phyloP scores from a whole-genome alignment of 2,888 invertebrate genomes.

The Stratiomys singularior region DNA sequence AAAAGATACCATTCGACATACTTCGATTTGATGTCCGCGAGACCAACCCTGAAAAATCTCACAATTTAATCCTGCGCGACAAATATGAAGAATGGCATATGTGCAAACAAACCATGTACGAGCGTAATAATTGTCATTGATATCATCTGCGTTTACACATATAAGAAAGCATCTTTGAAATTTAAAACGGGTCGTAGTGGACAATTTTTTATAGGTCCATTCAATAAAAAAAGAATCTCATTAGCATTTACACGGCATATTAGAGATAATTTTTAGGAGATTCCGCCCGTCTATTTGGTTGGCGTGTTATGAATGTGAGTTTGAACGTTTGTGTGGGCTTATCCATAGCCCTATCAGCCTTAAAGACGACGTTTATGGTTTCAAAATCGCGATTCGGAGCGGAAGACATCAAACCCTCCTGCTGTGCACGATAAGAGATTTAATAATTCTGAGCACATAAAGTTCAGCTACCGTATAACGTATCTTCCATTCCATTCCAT shows the following conservation, averaged over 20 bases:
- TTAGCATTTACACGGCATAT: conserved; percentile 46
- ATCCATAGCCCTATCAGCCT: conserved; percentile 36
- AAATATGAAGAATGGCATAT: conserved; percentile 45
- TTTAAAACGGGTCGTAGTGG: background rate
- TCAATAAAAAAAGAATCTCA: conserved; percentile 14
- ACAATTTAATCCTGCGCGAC: background rate
- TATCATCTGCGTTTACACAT: conserved; percentile 9
- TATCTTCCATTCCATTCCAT: conserved; percentile 1
- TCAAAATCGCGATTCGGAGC: conserved; percentile 36
- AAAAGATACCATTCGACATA: no score
- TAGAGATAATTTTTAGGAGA: conserved; percentile 43
- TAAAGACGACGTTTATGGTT: conserved; percentile 39
- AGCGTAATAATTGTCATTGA: conserved; percentile 32
- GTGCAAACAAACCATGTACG: conserved; percentile 33
- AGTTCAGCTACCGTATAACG: conserved; percentile 45
- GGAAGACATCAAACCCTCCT: conserved; percentile 43
- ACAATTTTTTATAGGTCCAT: conserved; percentile 20
- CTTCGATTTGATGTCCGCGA: no score
- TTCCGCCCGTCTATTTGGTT: background rate
- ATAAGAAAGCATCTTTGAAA: background rate
- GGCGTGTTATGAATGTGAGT: background rate
- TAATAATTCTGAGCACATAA: conserved; percentile 43
- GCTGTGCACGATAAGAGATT: conserved; percentile 5
- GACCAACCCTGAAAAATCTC: background rate
- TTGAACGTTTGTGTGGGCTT: conserved; percentile 32